A percentile compares a stretch with the other conserved stretches of the same genome.
These are phyloP conservation scores for Nibea coibor DNA, from an alignment of 2,113 vertebrate genomes.

Conservation along the genomic window DNA sequence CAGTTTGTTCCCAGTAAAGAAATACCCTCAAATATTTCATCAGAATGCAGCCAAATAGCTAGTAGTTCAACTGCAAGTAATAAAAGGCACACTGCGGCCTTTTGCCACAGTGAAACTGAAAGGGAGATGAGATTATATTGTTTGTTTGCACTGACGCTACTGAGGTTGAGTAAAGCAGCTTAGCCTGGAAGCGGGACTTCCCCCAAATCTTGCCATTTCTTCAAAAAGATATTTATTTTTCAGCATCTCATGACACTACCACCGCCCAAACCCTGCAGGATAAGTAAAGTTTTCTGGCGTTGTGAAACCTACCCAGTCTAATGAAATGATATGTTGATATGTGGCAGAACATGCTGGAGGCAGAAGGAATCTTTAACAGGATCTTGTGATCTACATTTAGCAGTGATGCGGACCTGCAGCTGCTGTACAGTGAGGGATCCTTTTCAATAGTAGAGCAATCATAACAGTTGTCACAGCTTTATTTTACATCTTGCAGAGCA, in stretches of 20 bases:
- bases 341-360: not conserved
- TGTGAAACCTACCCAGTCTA: not conserved
- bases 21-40: not conserved
- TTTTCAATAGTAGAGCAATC: too few species aligned
- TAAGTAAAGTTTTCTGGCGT: not conserved
- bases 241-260: too few species aligned
- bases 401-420: not conserved
- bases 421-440: not conserved
- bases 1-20: not conserved
- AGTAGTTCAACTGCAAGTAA: not conserved
- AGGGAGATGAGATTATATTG: not conserved
- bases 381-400: not conserved
- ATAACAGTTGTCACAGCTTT: too few species aligned
- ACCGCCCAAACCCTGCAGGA: not conserved
- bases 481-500: too few species aligned
- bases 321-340: not conserved
- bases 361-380: not conserved
- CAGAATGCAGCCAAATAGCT: not conserved
- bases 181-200: not conserved
- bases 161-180: not conserved
- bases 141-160: not conserved
- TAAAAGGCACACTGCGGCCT: too few species aligned
- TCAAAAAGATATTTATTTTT: not conserved
- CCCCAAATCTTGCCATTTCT: not conserved
- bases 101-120: not conserved